Base-by-base conservation (phyloP, 2,888 invertebrate species). In the Tromatobia lineatoria region DNA sequence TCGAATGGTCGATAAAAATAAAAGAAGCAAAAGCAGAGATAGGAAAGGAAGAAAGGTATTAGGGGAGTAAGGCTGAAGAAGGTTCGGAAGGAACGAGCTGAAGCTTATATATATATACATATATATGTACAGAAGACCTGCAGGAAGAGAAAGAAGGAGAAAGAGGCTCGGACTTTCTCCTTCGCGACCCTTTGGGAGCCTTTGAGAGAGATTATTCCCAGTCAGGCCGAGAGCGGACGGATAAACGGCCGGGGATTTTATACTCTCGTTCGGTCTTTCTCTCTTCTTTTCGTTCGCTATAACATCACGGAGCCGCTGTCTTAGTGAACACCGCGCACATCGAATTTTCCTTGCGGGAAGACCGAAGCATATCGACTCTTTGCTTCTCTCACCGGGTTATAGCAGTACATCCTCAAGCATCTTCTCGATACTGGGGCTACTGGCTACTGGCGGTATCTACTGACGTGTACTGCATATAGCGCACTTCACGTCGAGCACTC, bases 1-100 rank as follows among this genome's bases (percentile, higher is more conserved):
- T 84, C 84, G 84, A 81, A 81, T 78, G 78, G 78, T 75, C 84
- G 81, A 84, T 84, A 78, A 75, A 81, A 84, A 81, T 80, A 81
- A 84, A 81, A 84, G 81, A 77, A 71, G 71, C 47, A 54, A 15
- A 69, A 34, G 20, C 3, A 25, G 73, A 73, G 73, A 69, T 74
- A 74, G 54, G 74, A 75, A 84, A 74, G 50, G 84, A 52, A 75
- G 61, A 59, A 38, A 71, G 45, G 25, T 67, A 73, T 23, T 25
- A 47, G 80, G 61, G 66, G 25, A 70, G 47, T 47, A 25, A 18
- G 20, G 20, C 23, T n/a, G 11, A 74, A 61, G 52, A 59, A 71
- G 57, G 29, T 73, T 67, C 45, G 57, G 50, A 82, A 70, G 71
- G 29, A 69, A 67, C 52, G 77, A 82, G 69, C 38, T 64, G 29